phyloP scores from a whole-genome alignment of 2,888 invertebrate species.

The Drosophila mulleri region DNA sequence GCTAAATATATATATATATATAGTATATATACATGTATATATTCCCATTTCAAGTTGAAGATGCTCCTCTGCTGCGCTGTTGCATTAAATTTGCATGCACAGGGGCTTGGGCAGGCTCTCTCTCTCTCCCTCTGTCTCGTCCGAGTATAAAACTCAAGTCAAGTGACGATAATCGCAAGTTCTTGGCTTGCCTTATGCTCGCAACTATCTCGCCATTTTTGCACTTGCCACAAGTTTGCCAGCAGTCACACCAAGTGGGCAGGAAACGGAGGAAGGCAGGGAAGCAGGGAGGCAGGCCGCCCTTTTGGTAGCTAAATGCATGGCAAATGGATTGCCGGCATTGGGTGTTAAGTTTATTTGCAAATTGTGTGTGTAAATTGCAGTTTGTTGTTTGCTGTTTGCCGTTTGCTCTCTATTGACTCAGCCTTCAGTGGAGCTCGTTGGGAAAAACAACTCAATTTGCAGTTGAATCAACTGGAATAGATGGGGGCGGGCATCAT shows the following conservation, averaged over 20 bases:
- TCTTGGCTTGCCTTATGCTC: slow-evolving; percentile 30
- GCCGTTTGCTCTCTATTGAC: slow-evolving; percentile 36
- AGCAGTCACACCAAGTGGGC: neutral
- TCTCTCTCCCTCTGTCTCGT: neutral
- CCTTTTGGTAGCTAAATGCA: slow-evolving; percentile 48
- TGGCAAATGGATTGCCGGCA: slow-evolving; percentile 61
- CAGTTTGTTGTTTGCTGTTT: slow-evolving; percentile 41
- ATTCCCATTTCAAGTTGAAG: slow-evolving; percentile 1
- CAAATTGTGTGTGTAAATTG: slow-evolving; percentile 67
- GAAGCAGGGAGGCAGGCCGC: slow-evolving; percentile 1
- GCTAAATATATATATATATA: slow-evolving; percentile 4
- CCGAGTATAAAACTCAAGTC: slow-evolving; percentile 57
- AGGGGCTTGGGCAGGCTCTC: neutral
- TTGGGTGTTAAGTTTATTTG: slow-evolving; percentile 51
- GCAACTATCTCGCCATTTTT: neutral
- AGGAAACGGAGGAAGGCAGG: neutral
- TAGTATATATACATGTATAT: neutral
- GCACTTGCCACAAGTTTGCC: slow-evolving; percentile 5
- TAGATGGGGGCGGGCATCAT: neutral
- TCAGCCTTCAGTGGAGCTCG: slow-evolving; percentile 25
- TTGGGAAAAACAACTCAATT: slow-evolving; percentile 63
- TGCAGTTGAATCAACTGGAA: slow-evolving; percentile 43
- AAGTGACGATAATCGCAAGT: slow-evolving; percentile 75
- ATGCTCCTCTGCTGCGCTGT: slow-evolving; percentile 28
- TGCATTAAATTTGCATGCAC: slow-evolving; percentile 72